Percentiles rank a stretch among this genome's conserved stretches.
Evolutionary conservation across 2,113 vertebrate genomes (phyloP).

Genomic region (Zeus faber): DNA sequence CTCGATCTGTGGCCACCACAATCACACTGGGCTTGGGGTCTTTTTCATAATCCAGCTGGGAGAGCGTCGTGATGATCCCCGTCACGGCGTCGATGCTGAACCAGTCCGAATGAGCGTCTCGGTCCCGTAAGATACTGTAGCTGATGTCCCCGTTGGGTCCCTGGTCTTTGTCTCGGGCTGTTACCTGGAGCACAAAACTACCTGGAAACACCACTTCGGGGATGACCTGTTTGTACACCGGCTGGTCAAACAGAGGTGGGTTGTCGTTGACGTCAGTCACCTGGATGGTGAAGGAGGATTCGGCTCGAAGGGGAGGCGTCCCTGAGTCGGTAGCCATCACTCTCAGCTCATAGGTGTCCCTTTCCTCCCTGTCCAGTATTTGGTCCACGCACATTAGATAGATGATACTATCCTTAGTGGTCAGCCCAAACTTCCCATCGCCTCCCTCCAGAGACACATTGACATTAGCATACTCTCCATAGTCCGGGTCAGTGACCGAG

Average conservation of each 20-base stretch:
- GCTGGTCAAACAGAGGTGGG: constrained; percentile 88
- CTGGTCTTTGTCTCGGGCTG: constrained; percentile 91
- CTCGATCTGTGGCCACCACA: constrained; percentile 88
- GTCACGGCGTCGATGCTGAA: constrained; percentile 89
- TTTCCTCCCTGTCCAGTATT: constrained; percentile 89
- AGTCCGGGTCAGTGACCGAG: constrained; percentile 96
- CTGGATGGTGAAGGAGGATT: constrained; percentile 90
- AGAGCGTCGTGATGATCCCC: constrained; percentile 90
- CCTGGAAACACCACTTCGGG: constrained; percentile 92
- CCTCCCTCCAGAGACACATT: constrained; percentile 96
- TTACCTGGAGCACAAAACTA: constrained; percentile 94
- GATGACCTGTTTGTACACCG: constrained; percentile 87
- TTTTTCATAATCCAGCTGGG: constrained; percentile 90
- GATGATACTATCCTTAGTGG: constrained; percentile 96
- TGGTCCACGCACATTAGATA: constrained; percentile 96
- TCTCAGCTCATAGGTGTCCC: constrained; percentile 88
- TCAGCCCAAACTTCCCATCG: constrained; percentile 95
- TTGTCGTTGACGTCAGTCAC: constrained; percentile 96
- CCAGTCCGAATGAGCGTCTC: constrained; percentile 79
- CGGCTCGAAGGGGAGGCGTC: constrained; percentile 87
- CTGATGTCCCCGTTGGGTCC: constrained; percentile 90
- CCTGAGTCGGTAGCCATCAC: constrained; percentile 94
- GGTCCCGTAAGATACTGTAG: constrained; percentile 83
- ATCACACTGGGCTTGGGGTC: constrained; percentile 86
- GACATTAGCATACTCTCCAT: constrained; percentile 94